A percentile compares a stretch with the other conserved stretches of the same genome.
Conservation (phyloP, 2,797 vertebrate genomes). For the Danio choprae region DNA sequence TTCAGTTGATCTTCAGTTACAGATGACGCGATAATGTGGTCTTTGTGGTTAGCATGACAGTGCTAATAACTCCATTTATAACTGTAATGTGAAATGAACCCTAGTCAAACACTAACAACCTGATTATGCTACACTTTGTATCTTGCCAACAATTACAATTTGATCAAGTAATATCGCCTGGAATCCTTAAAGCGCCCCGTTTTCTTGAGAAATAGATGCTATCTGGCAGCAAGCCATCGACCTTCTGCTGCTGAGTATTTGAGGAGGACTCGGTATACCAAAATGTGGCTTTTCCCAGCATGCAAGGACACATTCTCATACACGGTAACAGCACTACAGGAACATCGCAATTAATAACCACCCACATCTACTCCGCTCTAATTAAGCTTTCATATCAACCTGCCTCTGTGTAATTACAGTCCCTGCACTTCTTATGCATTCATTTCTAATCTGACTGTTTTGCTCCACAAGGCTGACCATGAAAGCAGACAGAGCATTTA, state of each 20-base stretch:
- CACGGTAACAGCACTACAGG: slow-evolving; percentile 61
- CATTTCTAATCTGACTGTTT: slow-evolving; percentile 62
- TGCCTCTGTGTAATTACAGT: slow-evolving; percentile 73
- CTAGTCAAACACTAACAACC: background rate
- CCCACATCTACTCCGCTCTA: slow-evolving; percentile 70
- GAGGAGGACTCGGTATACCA: slow-evolving; percentile 18
- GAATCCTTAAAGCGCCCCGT: slow-evolving; percentile 24
- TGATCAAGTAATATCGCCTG: slow-evolving; percentile 11
- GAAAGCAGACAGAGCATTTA: slow-evolving; percentile 24
- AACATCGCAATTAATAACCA: slow-evolving; percentile 69
- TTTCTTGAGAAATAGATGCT: slow-evolving; percentile 37
- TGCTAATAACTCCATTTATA: background rate
- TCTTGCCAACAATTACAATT: background rate
- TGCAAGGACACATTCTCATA: slow-evolving; percentile 45
- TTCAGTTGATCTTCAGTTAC: slow-evolving; percentile 7
- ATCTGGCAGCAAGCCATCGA: slow-evolving; percentile 53
- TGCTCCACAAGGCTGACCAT: slow-evolving; percentile 58
- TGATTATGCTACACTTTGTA: background rate
- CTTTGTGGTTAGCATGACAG: background rate
- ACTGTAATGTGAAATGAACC: background rate
- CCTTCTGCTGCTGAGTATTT: slow-evolving; percentile 50
- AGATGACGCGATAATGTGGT: slow-evolving; percentile 5
- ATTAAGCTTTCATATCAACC: slow-evolving; percentile 77
- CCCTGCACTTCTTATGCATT: slow-evolving; percentile 63
- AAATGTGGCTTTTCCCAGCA: slow-evolving; percentile 42